phyloP scores from a whole-genome alignment of 1,140 invertebrate genomes.

The Bombus vancouverensis region DNA sequence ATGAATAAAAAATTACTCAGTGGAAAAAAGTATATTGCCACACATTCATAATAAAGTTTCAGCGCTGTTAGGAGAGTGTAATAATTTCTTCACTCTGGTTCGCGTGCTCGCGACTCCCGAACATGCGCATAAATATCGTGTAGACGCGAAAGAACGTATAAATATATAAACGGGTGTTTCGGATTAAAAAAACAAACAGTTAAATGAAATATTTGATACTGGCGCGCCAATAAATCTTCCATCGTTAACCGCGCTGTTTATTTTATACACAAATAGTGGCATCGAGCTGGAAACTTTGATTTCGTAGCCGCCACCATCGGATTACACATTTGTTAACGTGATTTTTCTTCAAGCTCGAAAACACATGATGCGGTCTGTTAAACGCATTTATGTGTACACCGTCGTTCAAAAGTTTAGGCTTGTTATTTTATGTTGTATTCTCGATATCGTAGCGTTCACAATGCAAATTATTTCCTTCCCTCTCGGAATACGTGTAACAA shows the following conservation, averaged over 20 bases:
- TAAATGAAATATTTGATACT: neutral
- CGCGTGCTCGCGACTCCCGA: neutral
- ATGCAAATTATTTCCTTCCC: neutral
- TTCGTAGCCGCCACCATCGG: neutral
- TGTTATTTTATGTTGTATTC: neutral
- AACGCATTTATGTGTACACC: too few relatives aligned
- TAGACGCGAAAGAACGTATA: neutral
- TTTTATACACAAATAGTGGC: neutral
- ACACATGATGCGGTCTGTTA: neutral
- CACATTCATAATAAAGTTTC: slow-evolving; percentile 26
- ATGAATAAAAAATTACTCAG: neutral
- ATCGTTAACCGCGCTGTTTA: neutral
- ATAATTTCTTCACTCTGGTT: slow-evolving; percentile 19
- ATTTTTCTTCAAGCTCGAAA: neutral
- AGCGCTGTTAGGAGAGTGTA: neutral
- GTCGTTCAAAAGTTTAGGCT: neutral
- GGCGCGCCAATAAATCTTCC: slow-evolving; percentile 12
- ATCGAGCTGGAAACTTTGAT: neutral
- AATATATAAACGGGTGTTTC: neutral
- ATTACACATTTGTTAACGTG: neutral
- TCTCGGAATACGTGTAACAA: neutral
- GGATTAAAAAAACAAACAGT: neutral
- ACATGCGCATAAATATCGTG: neutral
- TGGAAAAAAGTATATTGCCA: neutral
- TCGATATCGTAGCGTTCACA: neutral